Percentiles rank a stretch among this genome's conserved stretches.
These are phyloP conservation scores for Tetropium fuscum DNA, from an alignment of 2,888 invertebrate species.

Conservation along the genomic window DNA sequence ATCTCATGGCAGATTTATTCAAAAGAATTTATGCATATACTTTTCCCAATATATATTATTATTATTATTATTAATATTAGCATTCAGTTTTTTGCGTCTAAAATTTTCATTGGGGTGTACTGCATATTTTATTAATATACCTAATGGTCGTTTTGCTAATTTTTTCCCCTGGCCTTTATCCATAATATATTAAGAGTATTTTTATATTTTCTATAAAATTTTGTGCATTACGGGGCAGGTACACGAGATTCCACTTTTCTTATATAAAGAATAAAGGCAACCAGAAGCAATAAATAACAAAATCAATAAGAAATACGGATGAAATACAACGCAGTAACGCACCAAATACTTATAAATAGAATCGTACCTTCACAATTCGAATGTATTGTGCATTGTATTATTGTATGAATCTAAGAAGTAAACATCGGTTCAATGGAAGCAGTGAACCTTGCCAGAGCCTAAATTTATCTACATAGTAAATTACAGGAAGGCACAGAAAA, in stretches of 20 bases:
- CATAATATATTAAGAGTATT: no score
- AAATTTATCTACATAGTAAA: conserved; percentile 24
- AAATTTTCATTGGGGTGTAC: no score
- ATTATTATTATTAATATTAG: no score
- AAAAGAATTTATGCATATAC: no score
- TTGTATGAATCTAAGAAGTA: conserved; percentile 22
- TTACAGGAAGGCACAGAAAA: conserved; percentile 22
- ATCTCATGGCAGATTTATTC: no score
- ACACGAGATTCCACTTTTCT: conserved; percentile 23
- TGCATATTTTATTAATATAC: no score
- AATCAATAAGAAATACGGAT: conserved; percentile 25
- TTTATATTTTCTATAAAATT: conserved; percentile 12
- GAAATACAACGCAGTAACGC: conserved; percentile 28
- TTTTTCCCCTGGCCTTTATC: no score
- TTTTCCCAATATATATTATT: no score
- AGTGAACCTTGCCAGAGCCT: conserved; percentile 19
- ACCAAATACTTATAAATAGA: conserved; percentile 27
- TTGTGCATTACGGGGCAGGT: conserved; percentile 21
- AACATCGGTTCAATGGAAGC: conserved; percentile 26
- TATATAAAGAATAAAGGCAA: conserved; percentile 23
- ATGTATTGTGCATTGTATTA: conserved; percentile 26
- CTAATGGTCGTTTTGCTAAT: no score
- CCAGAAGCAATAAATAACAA: conserved; percentile 27
- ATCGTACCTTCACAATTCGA: conserved; percentile 26
- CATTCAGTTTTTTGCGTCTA: no score